Evolutionary conservation across 2,113 vertebrate genomes (phyloP).

Genomic region (Rhinolophus sinicus): DNA sequence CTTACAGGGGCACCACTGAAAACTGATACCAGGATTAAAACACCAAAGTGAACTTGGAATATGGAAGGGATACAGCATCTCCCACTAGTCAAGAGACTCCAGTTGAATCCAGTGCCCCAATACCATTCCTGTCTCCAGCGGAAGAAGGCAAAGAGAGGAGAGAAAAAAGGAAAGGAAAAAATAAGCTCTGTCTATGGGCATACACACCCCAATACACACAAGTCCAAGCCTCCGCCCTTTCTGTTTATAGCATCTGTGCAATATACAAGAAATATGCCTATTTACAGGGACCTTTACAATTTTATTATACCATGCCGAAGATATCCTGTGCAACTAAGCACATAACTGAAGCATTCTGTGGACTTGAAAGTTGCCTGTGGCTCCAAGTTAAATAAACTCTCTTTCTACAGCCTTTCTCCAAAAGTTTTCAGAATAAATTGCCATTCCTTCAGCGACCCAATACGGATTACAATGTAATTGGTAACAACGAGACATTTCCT

Average conservation of each 20-base stretch:
- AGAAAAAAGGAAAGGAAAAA: neutral
- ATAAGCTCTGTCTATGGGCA: too few relatives aligned
- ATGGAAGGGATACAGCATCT: neutral
- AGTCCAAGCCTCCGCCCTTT: neutral
- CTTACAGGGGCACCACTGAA: neutral
- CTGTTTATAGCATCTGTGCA: neutral
- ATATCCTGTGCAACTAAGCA: neutral
- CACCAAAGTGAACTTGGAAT: neutral
- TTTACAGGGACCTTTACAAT: neutral
- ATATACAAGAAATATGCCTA: neutral
- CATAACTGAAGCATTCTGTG: neutral
- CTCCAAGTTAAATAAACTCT: neutral
- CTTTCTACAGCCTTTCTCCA: neutral
- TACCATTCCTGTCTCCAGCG: neutral
- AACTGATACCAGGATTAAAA: neutral
- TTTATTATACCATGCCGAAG: neutral
- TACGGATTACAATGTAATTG: neutral
- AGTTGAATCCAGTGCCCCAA: neutral
- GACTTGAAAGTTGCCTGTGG: neutral
- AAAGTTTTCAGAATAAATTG: constrained; percentile 36
- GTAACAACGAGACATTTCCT: neutral
- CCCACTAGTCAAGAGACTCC: neutral
- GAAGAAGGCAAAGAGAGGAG: neutral
- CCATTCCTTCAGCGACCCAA: neutral
- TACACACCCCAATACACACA: neutral